Percentiles rank a stretch among this genome's conserved stretches.
Conservation (phyloP, 1,140 invertebrate species). For the Tyrophagus putrescentiae region DNA sequence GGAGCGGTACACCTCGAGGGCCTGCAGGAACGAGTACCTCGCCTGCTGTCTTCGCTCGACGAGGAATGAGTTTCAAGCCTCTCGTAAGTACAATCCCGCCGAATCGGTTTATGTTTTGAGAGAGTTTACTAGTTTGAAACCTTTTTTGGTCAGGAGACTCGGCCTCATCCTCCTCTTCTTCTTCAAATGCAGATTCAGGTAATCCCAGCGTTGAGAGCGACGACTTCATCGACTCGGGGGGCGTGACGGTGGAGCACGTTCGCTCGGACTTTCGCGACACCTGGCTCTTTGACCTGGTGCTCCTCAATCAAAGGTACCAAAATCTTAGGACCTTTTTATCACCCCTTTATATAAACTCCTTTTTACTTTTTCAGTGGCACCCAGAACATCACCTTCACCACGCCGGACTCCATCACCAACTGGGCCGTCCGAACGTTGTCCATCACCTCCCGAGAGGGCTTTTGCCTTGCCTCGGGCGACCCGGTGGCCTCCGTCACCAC, state of each 20-base stretch:
- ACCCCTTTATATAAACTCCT: neutral
- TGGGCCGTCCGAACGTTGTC: slow-evolving; percentile 32
- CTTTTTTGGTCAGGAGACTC: neutral
- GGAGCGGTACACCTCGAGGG: too few species aligned
- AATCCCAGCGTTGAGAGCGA: neutral
- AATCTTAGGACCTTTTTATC: neutral
- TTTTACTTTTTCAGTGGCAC: neutral
- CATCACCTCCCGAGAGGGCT: slow-evolving; percentile 29
- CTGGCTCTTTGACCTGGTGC: slow-evolving; percentile 31
- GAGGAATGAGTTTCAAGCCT: too few species aligned
- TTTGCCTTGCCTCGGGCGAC: slow-evolving; percentile 33
- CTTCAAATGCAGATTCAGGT: neutral
- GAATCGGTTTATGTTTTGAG: too few species aligned
- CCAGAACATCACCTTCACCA: neutral
- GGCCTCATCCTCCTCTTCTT: neutral
- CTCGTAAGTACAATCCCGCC: too few species aligned
- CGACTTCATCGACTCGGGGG: neutral
- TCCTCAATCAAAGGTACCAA: neutral
- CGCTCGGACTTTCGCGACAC: slow-evolving; percentile 32
- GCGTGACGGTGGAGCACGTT: slow-evolving; percentile 16
- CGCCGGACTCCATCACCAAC: slow-evolving; percentile 35
- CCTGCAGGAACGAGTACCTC: too few species aligned
- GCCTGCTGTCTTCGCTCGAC: too few species aligned
- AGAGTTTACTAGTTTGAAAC: too few species aligned
- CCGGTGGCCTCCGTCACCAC: slow-evolving; percentile 28